Conservation (phyloP, 2,888 invertebrate genomes). For the Dioctria linearis region DNA sequence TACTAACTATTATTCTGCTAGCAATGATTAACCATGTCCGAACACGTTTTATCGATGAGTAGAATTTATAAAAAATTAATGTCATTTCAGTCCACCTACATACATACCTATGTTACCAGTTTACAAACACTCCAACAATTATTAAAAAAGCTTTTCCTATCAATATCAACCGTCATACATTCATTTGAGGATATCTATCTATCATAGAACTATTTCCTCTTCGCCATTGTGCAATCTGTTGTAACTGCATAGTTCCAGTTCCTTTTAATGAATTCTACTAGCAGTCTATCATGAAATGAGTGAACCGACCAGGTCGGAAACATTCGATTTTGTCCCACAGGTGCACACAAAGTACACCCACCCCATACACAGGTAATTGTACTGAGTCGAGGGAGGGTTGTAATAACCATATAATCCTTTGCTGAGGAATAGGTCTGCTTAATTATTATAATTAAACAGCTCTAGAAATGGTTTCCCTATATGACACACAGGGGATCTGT, state of each 20-base stretch:
- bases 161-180: too few relatives aligned
- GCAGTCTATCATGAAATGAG: neutral
- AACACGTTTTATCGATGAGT: too few relatives aligned
- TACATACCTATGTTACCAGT: too few relatives aligned
- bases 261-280: neutral
- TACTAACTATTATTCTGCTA: too few relatives aligned
- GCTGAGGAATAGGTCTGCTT: slow-evolving; percentile 34
- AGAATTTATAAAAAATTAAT: too few relatives aligned
- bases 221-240: neutral
- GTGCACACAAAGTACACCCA: slow-evolving; percentile 7
- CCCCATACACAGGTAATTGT: neutral
- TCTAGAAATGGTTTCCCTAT: slow-evolving; percentile 41
- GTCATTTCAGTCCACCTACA: too few relatives aligned
- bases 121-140: too few relatives aligned
- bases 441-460: slow-evolving; percentile 50
- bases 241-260: neutral
- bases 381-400: slow-evolving; percentile 5
- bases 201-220: too few relatives aligned
- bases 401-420: slow-evolving; percentile 26
- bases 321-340: slow-evolving; percentile 25
- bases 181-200: too few relatives aligned
- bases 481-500: slow-evolving; percentile 17
- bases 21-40: too few relatives aligned
- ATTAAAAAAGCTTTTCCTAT: too few relatives aligned
- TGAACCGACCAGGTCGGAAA: neutral